Evolutionary conservation across 37 sponge, comb jelly and placozoan genomes (phyloP).

Genomic region (Agelas oroides): DNA sequence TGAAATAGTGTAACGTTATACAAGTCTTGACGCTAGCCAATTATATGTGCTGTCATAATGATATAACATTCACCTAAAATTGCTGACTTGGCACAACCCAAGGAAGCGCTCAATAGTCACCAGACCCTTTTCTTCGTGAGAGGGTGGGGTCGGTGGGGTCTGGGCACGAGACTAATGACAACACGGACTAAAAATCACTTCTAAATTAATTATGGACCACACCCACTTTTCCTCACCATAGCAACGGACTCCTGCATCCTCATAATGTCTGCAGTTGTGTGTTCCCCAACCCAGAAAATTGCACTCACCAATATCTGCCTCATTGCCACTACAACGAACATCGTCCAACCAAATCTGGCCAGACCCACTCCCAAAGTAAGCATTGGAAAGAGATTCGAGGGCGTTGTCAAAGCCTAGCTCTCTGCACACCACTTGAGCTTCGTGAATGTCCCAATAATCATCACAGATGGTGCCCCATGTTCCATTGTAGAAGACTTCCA

Average conservation of each 20-base stretch:
- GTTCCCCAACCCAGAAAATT: constrained; percentile 8
- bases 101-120: too few relatives aligned
- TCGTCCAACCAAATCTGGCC: constrained; percentile 58
- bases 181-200: too few relatives aligned
- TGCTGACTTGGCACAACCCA: too few relatives aligned
- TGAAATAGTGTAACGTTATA: too few relatives aligned
- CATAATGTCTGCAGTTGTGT: constrained; percentile 51
- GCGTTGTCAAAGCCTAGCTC: constrained; percentile 60
- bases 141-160: too few relatives aligned
- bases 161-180: too few relatives aligned
- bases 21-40: too few relatives aligned
- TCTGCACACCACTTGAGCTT: constrained; percentile 63
- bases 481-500: constrained; percentile 36
- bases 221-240: constrained; percentile 17
- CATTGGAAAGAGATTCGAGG: constrained; percentile 25
- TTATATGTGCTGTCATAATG: too few relatives aligned
- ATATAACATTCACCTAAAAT: too few relatives aligned
- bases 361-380: constrained; percentile 25
- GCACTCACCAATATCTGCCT: constrained; percentile 44
- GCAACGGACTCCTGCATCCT: constrained; percentile 69
- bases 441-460: constrained; percentile 51
- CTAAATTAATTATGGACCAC: too few relatives aligned
- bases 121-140: too few relatives aligned
- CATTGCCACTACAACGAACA: constrained; percentile 55
- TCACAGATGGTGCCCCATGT: constrained; percentile 76